Evolutionary conservation across 2,888 invertebrate species (phyloP), one percentile per base, ranked within the genome.

Genomic region (Selenia dentaria): DNA sequence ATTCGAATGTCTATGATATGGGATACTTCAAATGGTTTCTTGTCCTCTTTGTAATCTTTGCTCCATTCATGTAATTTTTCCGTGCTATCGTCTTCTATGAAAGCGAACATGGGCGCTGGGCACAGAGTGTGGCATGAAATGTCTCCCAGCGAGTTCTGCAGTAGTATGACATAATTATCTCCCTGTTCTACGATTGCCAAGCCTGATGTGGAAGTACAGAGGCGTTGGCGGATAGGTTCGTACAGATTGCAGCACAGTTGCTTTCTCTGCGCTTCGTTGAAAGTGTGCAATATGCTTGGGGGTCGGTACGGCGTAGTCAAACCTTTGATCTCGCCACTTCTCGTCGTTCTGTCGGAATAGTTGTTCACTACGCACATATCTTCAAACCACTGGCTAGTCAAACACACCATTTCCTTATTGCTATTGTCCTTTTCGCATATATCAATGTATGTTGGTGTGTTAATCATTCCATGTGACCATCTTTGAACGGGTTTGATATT

Each of bases 401-500:
- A 51, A 46, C 79, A 77, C 1, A 90, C 58, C 13, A 90, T 56
- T 51, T 88, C 83, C 44, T 80, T 83, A 37, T 74, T 74, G 32
- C 63, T 58, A 35, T 84, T 87, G 9, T 46, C 35, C 24, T 29
- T 83, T 40, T 72, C 64, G 13, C 75, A 69, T 11, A 82, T 67
- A 3, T 77, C 65, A 25, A 90, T 79, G 35, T 88, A 83, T 0
- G 91, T 75, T 0, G 93, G 92, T 2, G 84, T 66, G 46, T 83
- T 84, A 54, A 89, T 82, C 70, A 93, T 91, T 3, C 92, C 91
- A 54, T 93, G 93, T 0, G 88, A 92, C 93, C 93, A 93, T 47
- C 92, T 80, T 54, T 91, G 91, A 2, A 88, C 64, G 0, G 86
- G 65, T 52, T 70, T 75, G 0, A 78, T 59, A 29, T 74, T 72